Conservation (phyloP, 2,113 vertebrate species). For the Prinia subflava region DNA sequence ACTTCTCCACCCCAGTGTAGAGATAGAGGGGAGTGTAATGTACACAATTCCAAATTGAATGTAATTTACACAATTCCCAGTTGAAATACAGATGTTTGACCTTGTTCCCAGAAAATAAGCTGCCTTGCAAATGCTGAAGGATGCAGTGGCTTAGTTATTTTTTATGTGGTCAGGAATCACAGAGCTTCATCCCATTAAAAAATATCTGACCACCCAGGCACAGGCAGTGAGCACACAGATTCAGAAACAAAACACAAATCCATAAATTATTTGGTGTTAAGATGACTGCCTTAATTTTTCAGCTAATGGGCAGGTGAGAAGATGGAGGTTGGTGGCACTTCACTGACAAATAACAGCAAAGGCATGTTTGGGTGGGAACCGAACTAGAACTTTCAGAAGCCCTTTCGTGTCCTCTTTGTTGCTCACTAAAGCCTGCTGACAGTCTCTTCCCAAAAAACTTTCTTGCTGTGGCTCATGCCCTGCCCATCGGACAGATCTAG, state of each 20-base stretch:
- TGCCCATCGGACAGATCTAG: not conserved
- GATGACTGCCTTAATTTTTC: not conserved
- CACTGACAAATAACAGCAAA: not conserved
- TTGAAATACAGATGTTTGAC: not conserved
- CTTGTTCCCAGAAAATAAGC: not conserved
- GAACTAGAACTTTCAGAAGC: not conserved
- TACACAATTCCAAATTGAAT: not conserved
- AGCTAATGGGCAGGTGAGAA: not conserved
- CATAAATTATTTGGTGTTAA: not conserved
- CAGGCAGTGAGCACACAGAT: fast-evolving
- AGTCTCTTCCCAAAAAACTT: not conserved
- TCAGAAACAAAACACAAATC: not conserved
- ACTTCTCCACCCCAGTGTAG: fast-evolving
- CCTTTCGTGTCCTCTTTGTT: not conserved
- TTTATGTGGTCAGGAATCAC: not conserved
- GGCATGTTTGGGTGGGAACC: not conserved
- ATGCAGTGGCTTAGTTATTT: not conserved
- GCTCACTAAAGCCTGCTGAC: not conserved
- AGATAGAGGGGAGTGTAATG: not conserved
- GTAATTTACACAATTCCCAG: not conserved
- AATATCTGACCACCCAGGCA: not conserved
- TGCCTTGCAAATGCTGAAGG: not conserved
- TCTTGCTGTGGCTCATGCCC: not conserved
- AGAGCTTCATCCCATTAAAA: not conserved
- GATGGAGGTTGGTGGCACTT: not conserved